Conservation (phyloP, 2,888 invertebrate species). For the Xanthia togata region DNA sequence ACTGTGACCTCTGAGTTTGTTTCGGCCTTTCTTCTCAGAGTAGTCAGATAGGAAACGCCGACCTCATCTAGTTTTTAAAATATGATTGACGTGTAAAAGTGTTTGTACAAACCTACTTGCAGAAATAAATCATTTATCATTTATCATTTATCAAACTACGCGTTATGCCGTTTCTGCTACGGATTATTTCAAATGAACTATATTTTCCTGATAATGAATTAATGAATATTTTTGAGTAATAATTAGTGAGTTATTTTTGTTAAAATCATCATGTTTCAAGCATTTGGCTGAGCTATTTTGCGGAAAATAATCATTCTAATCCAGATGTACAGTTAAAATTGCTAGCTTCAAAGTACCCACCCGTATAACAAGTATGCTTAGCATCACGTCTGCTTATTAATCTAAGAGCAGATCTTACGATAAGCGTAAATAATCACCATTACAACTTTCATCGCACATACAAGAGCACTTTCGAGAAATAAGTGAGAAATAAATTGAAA, state of each 20-base stretch:
- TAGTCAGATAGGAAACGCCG: no score
- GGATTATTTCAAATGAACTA: neutral
- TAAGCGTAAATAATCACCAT: constrained; percentile 60
- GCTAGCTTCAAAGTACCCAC: neutral
- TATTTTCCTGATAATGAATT: constrained; percentile 13
- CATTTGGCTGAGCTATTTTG: neutral
- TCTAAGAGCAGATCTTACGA: constrained; percentile 43
- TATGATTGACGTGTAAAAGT: no score
- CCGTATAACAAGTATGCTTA: constrained; percentile 30
- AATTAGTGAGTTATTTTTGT: neutral
- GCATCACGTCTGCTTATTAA: constrained; percentile 38
- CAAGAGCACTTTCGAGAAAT: constrained; percentile 51
- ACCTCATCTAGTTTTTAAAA: no score
- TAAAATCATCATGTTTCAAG: neutral
- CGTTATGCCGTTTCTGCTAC: constrained; percentile 4
- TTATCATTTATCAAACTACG: no score
- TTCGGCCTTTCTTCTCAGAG: no score
- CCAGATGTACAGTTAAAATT: neutral
- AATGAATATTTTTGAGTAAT: neutral
- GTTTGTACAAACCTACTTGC: no score
- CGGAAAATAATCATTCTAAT: neutral
- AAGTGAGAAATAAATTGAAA: constrained; percentile 48
- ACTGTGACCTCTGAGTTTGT: no score
- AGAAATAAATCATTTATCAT: no score
- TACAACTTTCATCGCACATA: constrained; percentile 57